A percentile compares a stretch with the other conserved stretches of the same genome.
These are phyloP conservation scores for Sarcophaga peregrina DNA, from an alignment of 1,140 invertebrate genomes.

Conservation along the genomic window DNA sequence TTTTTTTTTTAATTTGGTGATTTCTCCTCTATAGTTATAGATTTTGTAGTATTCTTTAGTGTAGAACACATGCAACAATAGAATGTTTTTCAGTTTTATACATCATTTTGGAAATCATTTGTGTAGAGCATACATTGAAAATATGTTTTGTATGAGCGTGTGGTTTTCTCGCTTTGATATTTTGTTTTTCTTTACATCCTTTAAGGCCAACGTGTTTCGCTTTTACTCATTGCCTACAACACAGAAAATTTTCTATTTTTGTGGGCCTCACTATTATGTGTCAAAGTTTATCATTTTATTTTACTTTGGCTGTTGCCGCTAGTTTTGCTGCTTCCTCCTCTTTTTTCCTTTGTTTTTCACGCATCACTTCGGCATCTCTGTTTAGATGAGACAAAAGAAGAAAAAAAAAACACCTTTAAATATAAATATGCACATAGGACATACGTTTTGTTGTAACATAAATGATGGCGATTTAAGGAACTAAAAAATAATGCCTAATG, in stretches of 20 bases:
- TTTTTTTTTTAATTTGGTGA: neutral
- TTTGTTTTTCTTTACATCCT: neutral
- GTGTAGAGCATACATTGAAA: neutral
- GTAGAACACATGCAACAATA: neutral
- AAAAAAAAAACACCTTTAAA: conserved; percentile 47
- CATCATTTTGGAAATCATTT: neutral
- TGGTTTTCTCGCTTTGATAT: neutral
- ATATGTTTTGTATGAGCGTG: neutral
- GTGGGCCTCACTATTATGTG: conserved; percentile 26
- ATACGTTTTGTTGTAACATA: no score
- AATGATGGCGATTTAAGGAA: no score
- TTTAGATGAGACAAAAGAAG: conserved; percentile 48
- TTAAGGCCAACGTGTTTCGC: no score
- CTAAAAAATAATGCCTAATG: no score
- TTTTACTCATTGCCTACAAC: no score
- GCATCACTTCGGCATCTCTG: conserved; percentile 85
- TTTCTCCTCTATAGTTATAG: neutral
- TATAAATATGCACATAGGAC: no score
- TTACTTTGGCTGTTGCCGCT: conserved; percentile 26
- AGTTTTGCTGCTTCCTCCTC: conserved; percentile 68
- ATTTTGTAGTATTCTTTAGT: neutral
- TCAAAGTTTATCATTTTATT: conserved; percentile 36
- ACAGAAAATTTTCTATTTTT: neutral
- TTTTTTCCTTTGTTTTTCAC: conserved; percentile 81
- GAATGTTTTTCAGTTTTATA: conserved; percentile 10